Percentiles rank a stretch among this genome's conserved stretches.
Evolutionary conservation across 92 coral and sea anemone genomes (phyloP).

Genomic region (Umimayanthus chanpuru): DNA sequence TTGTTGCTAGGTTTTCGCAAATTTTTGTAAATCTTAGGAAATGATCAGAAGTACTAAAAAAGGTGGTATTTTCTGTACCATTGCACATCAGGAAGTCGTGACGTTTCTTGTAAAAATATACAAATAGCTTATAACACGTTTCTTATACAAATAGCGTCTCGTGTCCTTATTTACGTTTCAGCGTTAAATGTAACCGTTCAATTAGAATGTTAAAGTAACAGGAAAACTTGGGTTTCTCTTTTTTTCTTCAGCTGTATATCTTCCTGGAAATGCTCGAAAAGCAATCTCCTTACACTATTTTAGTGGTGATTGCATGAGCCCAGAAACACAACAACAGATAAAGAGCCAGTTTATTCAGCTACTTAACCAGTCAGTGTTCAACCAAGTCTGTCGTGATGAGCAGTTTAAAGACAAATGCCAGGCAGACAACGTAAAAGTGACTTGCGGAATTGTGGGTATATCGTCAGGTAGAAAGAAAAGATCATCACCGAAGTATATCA

Average conservation of each 20-base stretch:
- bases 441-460: conserved; percentile 39
- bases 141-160: too few relatives aligned
- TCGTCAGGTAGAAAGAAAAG: conserved; percentile 8
- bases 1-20: too few relatives aligned
- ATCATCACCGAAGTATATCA: background rate
- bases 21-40: too few relatives aligned
- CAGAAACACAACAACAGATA: conserved; percentile 57
- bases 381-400: conserved; percentile 34
- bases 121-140: too few relatives aligned
- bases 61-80: too few relatives aligned
- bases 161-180: too few relatives aligned
- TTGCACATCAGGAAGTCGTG: too few relatives aligned
- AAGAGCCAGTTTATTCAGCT: conserved; percentile 53
- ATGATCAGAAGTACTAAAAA: too few relatives aligned
- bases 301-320: conserved; percentile 56
- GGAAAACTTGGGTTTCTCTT: too few relatives aligned
- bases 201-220: too few relatives aligned
- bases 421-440: conserved; percentile 61
- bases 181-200: too few relatives aligned
- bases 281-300: conserved; percentile 53
- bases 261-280: conserved; percentile 40
- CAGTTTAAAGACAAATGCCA: conserved; percentile 49
- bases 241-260: conserved; percentile 25
- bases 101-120: too few relatives aligned
- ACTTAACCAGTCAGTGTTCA: conserved; percentile 45